Evolutionary conservation across 2,113 vertebrate genomes (phyloP).

Genomic region (Osmerus eperlanus): DNA sequence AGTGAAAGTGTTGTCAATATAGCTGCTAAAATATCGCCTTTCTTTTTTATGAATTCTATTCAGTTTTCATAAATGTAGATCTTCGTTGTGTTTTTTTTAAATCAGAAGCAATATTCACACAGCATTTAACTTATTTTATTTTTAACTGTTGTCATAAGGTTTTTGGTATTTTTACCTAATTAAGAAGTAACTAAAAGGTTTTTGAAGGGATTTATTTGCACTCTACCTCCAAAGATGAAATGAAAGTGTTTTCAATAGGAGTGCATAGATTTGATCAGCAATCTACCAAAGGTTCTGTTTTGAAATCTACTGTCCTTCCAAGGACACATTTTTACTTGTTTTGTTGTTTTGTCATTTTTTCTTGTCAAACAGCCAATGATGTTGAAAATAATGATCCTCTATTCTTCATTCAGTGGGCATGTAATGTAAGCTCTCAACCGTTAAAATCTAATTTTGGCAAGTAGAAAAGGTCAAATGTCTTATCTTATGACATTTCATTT

Average conservation of each 20-base stretch:
- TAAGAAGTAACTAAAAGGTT: background rate
- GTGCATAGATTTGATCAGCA: background rate
- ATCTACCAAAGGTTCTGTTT: slow-evolving; percentile 21
- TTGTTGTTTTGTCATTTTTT: background rate
- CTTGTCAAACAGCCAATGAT: slow-evolving; percentile 23
- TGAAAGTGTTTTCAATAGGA: slow-evolving; percentile 5
- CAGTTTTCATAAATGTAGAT: background rate
- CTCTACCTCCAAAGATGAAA: slow-evolving; percentile 4
- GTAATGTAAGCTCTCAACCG: background rate
- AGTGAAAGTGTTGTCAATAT: slow-evolving; percentile 10
- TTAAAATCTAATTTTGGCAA: background rate
- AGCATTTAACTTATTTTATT: slow-evolving; percentile 19
- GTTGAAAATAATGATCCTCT: background rate
- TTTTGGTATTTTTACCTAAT: background rate
- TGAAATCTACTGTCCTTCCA: slow-evolving; percentile 15
- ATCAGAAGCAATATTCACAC: slow-evolving; percentile 25
- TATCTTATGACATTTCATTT: background rate
- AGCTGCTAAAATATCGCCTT: slow-evolving; percentile 40
- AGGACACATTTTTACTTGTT: background rate
- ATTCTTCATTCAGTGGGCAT: background rate
- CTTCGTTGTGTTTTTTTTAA: slow-evolving; percentile 9
- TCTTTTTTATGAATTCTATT: slow-evolving; percentile 10
- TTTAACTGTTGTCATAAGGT: background rate
- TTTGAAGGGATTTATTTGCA: background rate
- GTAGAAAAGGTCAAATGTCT: background rate